Evolutionary conservation across 1,140 invertebrate genomes (phyloP).

Genomic region (Oscheius sp.): DNA sequence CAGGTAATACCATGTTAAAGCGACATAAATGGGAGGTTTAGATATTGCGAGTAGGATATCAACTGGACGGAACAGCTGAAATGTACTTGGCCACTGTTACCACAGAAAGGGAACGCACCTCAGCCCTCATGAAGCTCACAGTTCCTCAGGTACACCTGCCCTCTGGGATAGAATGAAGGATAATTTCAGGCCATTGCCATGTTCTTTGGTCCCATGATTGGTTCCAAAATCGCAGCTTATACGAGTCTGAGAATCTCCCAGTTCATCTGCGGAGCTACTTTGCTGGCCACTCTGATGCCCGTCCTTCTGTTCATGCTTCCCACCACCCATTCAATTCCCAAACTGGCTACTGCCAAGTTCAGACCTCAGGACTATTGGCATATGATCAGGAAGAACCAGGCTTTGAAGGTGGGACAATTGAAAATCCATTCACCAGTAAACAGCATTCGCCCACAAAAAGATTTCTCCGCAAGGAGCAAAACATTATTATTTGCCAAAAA

Average conservation of each 20-base stretch:
- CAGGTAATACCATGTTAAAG: conserved; percentile 50
- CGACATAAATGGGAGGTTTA: conserved; percentile 38
- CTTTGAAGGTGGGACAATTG: conserved; percentile 56
- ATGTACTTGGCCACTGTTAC: conserved; percentile 60
- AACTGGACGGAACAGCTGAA: conserved; percentile 58
- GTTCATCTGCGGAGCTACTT: conserved; percentile 49
- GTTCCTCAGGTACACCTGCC: conserved; percentile 47
- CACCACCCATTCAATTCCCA: conserved; percentile 57
- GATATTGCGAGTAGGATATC: conserved; percentile 57
- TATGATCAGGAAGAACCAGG: conserved; percentile 56
- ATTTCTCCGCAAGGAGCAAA: no score
- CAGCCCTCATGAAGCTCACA: conserved; percentile 56
- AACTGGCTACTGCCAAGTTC: conserved; percentile 53
- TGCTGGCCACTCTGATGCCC: conserved; percentile 48
- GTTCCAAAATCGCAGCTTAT: conserved; percentile 55
- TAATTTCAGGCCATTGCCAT: conserved; percentile 46
- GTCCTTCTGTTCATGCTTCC: conserved; percentile 57
- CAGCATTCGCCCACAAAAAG: no score
- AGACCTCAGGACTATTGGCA: conserved; percentile 60
- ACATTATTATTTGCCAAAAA: no score
- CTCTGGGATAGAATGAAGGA: not conserved
- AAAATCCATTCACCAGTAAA: no score
- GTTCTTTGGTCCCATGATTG: conserved; percentile 52
- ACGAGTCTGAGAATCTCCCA: conserved; percentile 55
- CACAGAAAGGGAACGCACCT: conserved; percentile 57